Conservation (phyloP, 2,888 invertebrate genomes). For the Scaeva pyrastri region DNA sequence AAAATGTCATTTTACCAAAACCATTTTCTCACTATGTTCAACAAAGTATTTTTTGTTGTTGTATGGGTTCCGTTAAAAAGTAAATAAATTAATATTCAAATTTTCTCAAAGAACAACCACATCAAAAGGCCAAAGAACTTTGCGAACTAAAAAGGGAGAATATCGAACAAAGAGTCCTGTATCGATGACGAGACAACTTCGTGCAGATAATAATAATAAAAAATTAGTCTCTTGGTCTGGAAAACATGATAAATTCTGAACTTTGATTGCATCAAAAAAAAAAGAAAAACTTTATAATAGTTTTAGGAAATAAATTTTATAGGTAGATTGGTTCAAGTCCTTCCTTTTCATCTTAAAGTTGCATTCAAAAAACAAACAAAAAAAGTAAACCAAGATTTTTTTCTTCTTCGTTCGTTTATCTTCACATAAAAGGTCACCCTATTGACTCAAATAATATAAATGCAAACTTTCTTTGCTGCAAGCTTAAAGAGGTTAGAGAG, state of each 20-base stretch:
- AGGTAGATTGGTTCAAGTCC: too few relatives aligned
- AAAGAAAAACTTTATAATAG: neutral
- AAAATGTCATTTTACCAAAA: too few relatives aligned
- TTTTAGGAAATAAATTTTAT: neutral
- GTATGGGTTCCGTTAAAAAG: too few relatives aligned
- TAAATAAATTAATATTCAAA: neutral
- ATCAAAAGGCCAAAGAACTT: neutral
- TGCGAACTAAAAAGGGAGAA: neutral
- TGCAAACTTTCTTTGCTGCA: neutral
- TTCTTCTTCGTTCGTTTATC: too few relatives aligned
- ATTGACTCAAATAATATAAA: constrained; percentile 28
- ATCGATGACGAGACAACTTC: neutral
- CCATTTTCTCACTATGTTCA: too few relatives aligned
- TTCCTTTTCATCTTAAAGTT: neutral
- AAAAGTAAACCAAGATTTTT: neutral
- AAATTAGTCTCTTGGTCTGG: constrained; percentile 30
- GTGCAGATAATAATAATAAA: constrained; percentile 18
- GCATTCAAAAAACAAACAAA: neutral
- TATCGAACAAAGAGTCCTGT: neutral
- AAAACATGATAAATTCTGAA: constrained; percentile 47
- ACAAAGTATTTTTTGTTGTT: too few relatives aligned
- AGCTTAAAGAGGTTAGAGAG: too few relatives aligned
- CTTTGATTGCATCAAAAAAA: constrained; percentile 28
- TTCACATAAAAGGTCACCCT: constrained; percentile 35
- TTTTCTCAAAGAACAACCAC: neutral